Evolutionary conservation across 2,888 invertebrate genomes (phyloP).

Genomic region (Geotrupes spiniger): DNA sequence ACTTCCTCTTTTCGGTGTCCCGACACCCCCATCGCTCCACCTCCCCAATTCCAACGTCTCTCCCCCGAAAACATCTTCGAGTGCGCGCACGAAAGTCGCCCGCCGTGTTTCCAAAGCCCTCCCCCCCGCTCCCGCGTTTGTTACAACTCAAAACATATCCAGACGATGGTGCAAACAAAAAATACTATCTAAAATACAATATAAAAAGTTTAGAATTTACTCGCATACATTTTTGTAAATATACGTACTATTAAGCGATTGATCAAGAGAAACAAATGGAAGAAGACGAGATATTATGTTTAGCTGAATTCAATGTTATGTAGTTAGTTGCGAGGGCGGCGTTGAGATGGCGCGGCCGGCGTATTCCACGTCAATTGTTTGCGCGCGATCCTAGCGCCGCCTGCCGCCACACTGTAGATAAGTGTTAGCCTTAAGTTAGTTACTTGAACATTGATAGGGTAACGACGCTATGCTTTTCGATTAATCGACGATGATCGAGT

Average conservation of each 20-base stretch:
- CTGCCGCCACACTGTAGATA: slow-evolving; percentile 31
- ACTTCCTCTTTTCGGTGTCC: not conserved
- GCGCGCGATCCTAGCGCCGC: slow-evolving; percentile 20
- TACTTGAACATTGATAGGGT: slow-evolving; percentile 28
- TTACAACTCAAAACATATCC: slow-evolving; percentile 49
- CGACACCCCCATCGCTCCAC: slow-evolving; percentile 1
- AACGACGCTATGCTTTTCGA: slow-evolving; percentile 32
- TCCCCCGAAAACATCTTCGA: slow-evolving; percentile 17
- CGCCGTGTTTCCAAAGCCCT: slow-evolving; percentile 40
- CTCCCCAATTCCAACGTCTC: not conserved
- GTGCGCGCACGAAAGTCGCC: slow-evolving; percentile 20
- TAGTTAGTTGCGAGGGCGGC: slow-evolving; percentile 25
- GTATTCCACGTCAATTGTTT: slow-evolving; percentile 21
- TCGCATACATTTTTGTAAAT: slow-evolving; percentile 33
- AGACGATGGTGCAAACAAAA: slow-evolving; percentile 47
- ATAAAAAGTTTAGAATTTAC: slow-evolving; percentile 39
- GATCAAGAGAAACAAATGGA: slow-evolving; percentile 3
- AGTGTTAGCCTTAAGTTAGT: slow-evolving; percentile 25
- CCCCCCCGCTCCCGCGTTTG: slow-evolving; percentile 40
- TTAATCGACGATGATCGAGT: slow-evolving; percentile 31
- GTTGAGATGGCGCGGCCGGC: not conserved
- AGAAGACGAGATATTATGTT: slow-evolving; percentile 29
- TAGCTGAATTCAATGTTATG: slow-evolving; percentile 32
- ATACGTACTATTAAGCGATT: slow-evolving; percentile 19
- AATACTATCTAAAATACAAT: slow-evolving; percentile 37